Conservation (phyloP, 2,797 vertebrate species). For the Enteromius mattozi region DNA sequence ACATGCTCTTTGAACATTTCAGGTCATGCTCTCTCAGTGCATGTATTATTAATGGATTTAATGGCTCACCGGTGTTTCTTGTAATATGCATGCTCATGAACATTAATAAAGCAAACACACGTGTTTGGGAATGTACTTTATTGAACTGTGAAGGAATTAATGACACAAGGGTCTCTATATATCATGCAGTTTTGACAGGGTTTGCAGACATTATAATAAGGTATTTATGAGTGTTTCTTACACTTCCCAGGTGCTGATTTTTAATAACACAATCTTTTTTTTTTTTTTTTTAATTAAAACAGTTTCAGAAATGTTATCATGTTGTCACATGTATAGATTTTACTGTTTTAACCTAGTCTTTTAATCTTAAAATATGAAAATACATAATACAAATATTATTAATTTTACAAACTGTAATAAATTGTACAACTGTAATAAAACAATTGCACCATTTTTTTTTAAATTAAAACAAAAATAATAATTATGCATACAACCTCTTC, state of each 20-base stretch:
- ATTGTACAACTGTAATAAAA: no score
- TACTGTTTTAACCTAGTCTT: neutral
- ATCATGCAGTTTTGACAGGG: neutral
- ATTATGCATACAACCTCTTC: neutral
- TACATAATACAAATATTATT: neutral
- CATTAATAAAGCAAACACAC: conserved; percentile 20
- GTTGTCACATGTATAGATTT: no score
- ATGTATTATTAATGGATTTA: conserved; percentile 29
- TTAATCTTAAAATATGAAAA: neutral
- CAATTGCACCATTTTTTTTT: neutral
- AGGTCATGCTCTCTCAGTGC: neutral
- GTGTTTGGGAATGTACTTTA: neutral
- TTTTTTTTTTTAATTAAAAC: neutral
- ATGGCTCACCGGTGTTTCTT: conserved; percentile 23
- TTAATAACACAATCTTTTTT: neutral
- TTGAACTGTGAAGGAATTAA: conserved; percentile 33
- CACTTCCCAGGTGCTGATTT: neutral
- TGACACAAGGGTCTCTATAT: neutral
- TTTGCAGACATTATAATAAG: neutral
- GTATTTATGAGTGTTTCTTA: neutral
- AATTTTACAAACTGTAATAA: neutral
- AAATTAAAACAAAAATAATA: neutral
- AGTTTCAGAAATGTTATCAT: neutral
- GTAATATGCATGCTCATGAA: conserved; percentile 22
- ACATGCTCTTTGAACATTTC: neutral